Base-by-base conservation (phyloP, 2,888 invertebrate genomes). In the Dinocampus coccinellae region DNA sequence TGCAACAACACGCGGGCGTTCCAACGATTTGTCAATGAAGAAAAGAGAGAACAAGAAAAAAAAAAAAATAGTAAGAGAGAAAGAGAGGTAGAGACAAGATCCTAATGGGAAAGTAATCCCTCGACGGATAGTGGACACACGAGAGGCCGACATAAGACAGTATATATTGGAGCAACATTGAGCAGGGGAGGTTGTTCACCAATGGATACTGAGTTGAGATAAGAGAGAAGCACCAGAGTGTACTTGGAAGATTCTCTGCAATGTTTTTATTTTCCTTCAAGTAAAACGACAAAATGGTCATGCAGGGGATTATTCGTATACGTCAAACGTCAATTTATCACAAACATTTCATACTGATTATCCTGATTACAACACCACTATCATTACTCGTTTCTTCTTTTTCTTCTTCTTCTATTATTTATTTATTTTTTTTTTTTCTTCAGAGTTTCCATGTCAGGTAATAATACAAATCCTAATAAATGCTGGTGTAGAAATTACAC, bases 51-150 rank as follows among this genome's bases (percentile, higher is more conserved):
- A 7, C 1, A 10, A 36, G 36, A 4, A 10, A 36, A 10, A 10
- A 10, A 36, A 7, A 16, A 16, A 7, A 6, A 20, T n/a, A 2
- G 39, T n/a, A 4, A 16, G 47, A 16, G 47, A 47, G n/a, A 47
- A 79, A 80, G 60, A 47, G 16, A 47, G 7, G 16, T 79, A 80
- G 60, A 73, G 73, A 77, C 75, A 74, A 78, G 78, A 81, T 80
- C 82, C 82, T 84, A 85, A 85, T 85, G 84, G 82, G 80, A 79
- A 83, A 84, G 79, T 85, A 85, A 85, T 85, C 84, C 84, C 80
- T 72, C 75, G 72, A 72, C 74, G 78, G 78, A 79, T 81, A 70
- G 70, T 52, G 60, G 47, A 65, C 53, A 58, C 65, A 47, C 16
- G 47, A 47, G 61, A 47, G 53, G 66, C 72, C 66, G 74, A 76